Evolutionary conservation across 2,797 vertebrate genomes (phyloP).

Genomic region (Sebastes cheni): DNA sequence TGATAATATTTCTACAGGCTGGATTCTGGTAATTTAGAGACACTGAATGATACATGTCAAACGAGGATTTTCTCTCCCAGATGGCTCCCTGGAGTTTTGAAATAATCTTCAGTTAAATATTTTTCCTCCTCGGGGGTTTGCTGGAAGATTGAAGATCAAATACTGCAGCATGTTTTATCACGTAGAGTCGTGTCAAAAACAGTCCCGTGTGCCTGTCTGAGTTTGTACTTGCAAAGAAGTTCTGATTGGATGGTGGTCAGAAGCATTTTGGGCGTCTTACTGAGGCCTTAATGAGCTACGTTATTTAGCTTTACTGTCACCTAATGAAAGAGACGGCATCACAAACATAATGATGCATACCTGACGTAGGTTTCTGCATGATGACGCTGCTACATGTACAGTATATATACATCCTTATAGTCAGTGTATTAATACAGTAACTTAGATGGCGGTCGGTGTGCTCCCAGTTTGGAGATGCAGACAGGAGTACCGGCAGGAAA

Average conservation of each 20-base stretch:
- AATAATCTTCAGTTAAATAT: background rate
- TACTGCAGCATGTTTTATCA: background rate
- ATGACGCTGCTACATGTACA: no score
- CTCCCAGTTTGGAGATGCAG: no score
- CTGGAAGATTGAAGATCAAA: background rate
- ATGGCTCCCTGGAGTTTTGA: background rate
- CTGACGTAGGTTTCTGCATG: no score
- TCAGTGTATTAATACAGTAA: no score
- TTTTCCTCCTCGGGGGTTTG: background rate
- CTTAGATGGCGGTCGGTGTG: no score
- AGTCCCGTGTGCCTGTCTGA: background rate
- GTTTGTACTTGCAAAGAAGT: background rate
- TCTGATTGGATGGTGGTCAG: background rate
- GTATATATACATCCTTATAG: no score
- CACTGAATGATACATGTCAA: background rate
- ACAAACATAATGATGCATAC: no score
- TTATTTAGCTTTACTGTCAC: no score
- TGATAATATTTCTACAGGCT: background rate
- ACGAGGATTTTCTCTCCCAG: background rate
- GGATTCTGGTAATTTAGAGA: background rate
- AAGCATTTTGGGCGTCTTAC: no score
- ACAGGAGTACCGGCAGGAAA: no score
- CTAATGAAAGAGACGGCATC: no score
- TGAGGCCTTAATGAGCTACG: no score
- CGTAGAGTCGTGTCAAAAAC: background rate